phyloP scores from a whole-genome alignment of 2,113 vertebrate genomes.

The Nematolebias whitei region DNA sequence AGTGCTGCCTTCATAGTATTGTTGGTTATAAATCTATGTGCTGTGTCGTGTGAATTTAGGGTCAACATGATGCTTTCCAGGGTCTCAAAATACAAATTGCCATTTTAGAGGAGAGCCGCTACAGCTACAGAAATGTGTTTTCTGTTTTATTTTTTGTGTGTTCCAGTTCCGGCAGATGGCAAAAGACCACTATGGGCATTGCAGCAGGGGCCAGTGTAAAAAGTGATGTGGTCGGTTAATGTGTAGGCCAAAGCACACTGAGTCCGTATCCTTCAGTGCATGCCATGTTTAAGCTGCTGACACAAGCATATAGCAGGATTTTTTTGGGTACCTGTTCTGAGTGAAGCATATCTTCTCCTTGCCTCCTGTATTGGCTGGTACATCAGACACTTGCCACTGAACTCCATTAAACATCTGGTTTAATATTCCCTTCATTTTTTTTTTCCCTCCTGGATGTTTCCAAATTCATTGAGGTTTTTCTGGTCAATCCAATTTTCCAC shows the following conservation, averaged over 20 bases:
- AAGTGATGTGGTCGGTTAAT: constrained; percentile 59
- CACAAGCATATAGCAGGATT: constrained; percentile 1
- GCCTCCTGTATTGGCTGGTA: constrained; percentile 65
- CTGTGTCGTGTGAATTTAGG: constrained; percentile 74
- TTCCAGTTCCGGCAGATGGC: constrained; percentile 53
- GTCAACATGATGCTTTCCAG: constrained; percentile 60
- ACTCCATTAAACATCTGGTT: constrained; percentile 85
- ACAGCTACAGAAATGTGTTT: constrained; percentile 53
- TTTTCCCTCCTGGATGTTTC: constrained; percentile 74
- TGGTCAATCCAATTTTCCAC: constrained; percentile 85
- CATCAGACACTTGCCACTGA: constrained; percentile 84
- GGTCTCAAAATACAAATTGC: constrained; percentile 70
- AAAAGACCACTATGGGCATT: constrained; percentile 46
- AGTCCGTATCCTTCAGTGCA: constrained; percentile 32
- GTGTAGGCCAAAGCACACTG: constrained; percentile 54
- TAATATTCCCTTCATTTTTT: constrained; percentile 81
- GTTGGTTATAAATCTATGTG: constrained; percentile 73
- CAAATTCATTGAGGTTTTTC: constrained; percentile 85
- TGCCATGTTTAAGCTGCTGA: constrained; percentile 33
- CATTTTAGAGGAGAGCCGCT: constrained; percentile 63
- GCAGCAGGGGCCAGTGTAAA: constrained; percentile 45
- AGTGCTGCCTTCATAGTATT: constrained; percentile 47
- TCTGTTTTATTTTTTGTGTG: constrained; percentile 49
- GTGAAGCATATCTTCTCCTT: constrained; percentile 27
- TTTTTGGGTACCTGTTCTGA: constrained; percentile 50